Base-by-base conservation (phyloP, 2,113 vertebrate genomes). In the Hydropotes inermis region DNA sequence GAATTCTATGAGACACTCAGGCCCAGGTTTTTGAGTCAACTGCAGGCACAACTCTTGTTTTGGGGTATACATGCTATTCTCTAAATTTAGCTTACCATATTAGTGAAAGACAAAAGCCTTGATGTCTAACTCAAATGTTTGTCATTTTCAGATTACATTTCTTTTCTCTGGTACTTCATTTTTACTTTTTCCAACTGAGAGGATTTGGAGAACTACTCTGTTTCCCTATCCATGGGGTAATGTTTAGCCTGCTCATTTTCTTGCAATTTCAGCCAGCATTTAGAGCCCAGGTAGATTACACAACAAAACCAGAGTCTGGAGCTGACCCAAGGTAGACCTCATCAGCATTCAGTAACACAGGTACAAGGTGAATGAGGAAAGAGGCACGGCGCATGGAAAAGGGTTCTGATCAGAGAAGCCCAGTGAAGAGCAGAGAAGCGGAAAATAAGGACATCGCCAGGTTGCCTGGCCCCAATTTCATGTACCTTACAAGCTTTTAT, bases 391-490 rank as follows among this genome's bases (percentile, higher is more conserved):
- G 43, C 17, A 21, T 8, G 88, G 96, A 55, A 92, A 97, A 79
- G 16, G 86, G 61, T 97, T 94, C 3, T 96, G 82, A 97, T 96
- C 97, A 97, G 97, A 98, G 89, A 87, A 95, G 85, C 97, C 96
- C 97, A 97, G 97, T 98, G 90, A 92, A 95, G 86, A 96, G 50
- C 93, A 97, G 74, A 91, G 96, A 98, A 30, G 97, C 94, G 94
- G 97, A 98, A 98, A 98, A 98, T 98, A 97, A 98, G 91, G 58
- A 89, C 47, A 58, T 55, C 50, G n/a, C 6, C 86, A 94, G 89
- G 43, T 87, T 97, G 55, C 97, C 98, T 92, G 97, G 94, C 92
- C 91, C 93, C 91, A 96, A 91, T 97, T 97, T 95, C 87, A 52
- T 43, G 79, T 79, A 45, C 33, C 58, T 79, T 64, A 85, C 70